A percentile compares a stretch with the other conserved stretches of the same genome.
phyloP scores from a whole-genome alignment of 37 sponge, comb jelly and placozoan genomes.

The Theonella swinhoei region DNA sequence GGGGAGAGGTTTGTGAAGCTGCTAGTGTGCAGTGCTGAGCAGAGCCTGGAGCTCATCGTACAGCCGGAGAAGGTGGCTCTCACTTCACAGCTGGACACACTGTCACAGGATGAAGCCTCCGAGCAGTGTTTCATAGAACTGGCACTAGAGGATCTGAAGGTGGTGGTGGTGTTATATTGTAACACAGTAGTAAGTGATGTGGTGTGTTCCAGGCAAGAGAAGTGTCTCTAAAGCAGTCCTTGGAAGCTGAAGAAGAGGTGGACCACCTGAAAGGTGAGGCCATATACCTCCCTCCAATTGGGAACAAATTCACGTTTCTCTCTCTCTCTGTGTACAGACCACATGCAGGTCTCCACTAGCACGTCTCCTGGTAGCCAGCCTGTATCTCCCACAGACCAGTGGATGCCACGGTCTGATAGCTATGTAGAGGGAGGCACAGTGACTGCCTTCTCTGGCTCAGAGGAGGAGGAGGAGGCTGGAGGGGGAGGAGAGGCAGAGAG shows the following conservation, averaged over 20 bases:
- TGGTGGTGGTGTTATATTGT: no score
- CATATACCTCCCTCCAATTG: no score
- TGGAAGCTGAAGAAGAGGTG: no score
- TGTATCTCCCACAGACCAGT: background rate
- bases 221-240: no score
- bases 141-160: slow-evolving; percentile 65
- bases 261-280: no score
- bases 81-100: slow-evolving; percentile 18
- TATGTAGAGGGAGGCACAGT: slow-evolving; percentile 16
- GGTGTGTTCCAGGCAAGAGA: no score
- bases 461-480: slow-evolving; percentile 11
- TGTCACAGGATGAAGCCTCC: slow-evolving; percentile 52
- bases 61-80: slow-evolving; percentile 49
- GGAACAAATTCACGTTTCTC: no score
- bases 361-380: background rate
- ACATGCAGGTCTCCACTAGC: background rate
- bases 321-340: background rate
- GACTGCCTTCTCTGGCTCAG: slow-evolving; percentile 61
- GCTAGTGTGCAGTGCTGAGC: slow-evolving; percentile 39
- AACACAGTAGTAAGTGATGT: no score
- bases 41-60: slow-evolving; percentile 44
- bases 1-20: slow-evolving; percentile 55
- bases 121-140: slow-evolving; percentile 68
- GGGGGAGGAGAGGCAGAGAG: background rate
- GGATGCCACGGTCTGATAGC: slow-evolving; percentile 6